A percentile compares a stretch with the other conserved stretches of the same genome.
Evolutionary conservation across 2,888 invertebrate genomes (phyloP).

Genomic region (Himalopsyche anomala): DNA sequence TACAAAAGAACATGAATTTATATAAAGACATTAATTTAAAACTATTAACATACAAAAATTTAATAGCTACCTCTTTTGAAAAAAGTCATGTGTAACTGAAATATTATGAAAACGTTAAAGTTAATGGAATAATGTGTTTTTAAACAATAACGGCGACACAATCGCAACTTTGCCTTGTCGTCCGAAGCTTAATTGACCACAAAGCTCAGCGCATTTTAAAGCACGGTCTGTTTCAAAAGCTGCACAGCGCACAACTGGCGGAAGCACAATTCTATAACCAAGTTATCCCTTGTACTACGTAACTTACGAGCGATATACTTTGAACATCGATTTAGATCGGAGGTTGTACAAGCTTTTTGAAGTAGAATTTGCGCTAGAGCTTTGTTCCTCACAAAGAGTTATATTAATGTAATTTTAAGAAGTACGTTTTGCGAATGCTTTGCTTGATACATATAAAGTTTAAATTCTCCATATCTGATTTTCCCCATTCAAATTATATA

Average conservation of each 20-base stretch:
- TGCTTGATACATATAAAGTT: no score
- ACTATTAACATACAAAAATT: no score
- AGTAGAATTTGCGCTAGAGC: neutral
- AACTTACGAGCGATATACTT: neutral
- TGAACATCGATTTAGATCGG: neutral
- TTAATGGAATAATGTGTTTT: neutral
- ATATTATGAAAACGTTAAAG: no score
- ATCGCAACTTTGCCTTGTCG: neutral
- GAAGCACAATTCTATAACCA: slow-evolving; percentile 27
- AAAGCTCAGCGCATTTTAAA: neutral
- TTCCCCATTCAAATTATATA: no score
- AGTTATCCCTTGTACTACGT: neutral
- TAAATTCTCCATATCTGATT: no score
- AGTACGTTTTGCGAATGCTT: no score
- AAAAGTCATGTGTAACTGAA: no score
- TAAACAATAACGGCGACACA: neutral
- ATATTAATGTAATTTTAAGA: neutral
- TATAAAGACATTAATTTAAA: no score
- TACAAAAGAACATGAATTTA: no score
- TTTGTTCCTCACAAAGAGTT: neutral
- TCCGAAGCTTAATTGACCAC: neutral
- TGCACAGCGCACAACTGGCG: neutral
- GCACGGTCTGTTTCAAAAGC: slow-evolving; percentile 10
- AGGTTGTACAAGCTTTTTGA: neutral
- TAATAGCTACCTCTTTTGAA: no score